phyloP scores from a whole-genome alignment of 2,888 invertebrate species.

The Pogonocherus hispidulus region DNA sequence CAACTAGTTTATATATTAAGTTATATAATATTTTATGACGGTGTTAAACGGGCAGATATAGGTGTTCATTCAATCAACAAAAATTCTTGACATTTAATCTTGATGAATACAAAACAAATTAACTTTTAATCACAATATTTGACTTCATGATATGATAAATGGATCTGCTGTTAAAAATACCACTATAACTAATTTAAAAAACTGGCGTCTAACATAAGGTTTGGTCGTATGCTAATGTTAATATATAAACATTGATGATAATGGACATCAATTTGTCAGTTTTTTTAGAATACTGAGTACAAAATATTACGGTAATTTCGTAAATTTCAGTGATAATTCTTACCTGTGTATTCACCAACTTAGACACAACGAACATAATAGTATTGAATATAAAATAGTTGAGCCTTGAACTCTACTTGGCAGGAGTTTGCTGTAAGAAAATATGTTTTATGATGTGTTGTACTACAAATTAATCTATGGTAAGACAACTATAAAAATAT shows the following conservation, averaged over 20 bases:
- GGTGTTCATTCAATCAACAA: neutral
- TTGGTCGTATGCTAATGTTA: conserved; percentile 14
- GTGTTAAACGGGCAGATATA: too few species aligned
- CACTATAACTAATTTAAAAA: conserved; percentile 43
- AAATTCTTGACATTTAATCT: neutral
- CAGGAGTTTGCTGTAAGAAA: neutral
- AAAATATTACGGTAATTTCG: conserved; percentile 3
- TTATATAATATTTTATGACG: too few species aligned
- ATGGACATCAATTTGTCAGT: conserved; percentile 29
- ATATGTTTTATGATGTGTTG: neutral
- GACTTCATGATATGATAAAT: conserved; percentile 40
- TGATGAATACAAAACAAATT: conserved; percentile 13
- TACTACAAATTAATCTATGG: neutral
- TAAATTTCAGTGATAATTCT: conserved; percentile 11
- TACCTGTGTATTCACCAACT: neutral
- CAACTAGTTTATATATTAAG: too few species aligned
- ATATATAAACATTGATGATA: conserved; percentile 21
- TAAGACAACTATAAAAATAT: too few species aligned
- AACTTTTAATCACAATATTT: conserved; percentile 12
- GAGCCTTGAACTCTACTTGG: neutral
- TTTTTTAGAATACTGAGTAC: conserved; percentile 3
- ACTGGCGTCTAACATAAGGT: conserved; percentile 35
- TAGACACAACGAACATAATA: neutral
- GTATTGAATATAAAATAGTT: neutral
- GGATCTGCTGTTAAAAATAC: conserved; percentile 35